phyloP scores from a whole-genome alignment of 2,113 vertebrate genomes.

The Erpornis zantholeuca region DNA sequence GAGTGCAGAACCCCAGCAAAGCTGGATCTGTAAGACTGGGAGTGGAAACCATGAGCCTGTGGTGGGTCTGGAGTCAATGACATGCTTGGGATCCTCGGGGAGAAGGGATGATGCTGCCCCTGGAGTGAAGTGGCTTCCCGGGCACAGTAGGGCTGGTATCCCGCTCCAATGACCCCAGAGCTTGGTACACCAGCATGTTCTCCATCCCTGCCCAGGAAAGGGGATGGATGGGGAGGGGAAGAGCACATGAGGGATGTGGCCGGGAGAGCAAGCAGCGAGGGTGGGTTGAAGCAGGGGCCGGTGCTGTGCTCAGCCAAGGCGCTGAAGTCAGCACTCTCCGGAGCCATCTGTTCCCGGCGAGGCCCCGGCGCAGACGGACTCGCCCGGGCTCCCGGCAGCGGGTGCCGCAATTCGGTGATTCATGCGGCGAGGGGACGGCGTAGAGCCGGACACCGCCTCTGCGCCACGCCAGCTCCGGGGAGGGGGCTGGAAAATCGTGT shows the following conservation, averaged over 20 bases:
- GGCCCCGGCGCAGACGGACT: neutral
- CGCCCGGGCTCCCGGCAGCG: neutral
- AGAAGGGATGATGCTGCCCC: neutral
- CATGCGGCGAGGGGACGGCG: neutral
- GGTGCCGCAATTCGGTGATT: neutral
- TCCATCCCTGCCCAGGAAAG: neutral
- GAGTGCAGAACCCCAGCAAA: accelerated
- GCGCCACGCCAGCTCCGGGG: neutral
- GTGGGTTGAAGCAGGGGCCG: neutral
- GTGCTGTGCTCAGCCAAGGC: neutral
- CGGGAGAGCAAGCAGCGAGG: accelerated
- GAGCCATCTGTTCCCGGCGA: slow-evolving; percentile 50
- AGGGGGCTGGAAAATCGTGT: neutral
- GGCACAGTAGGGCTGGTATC: neutral
- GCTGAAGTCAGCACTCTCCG: slow-evolving; percentile 1
- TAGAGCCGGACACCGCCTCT: neutral
- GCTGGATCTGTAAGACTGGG: neutral
- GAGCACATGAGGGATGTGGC: accelerated
- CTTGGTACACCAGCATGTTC: accelerated
- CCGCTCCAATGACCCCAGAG: accelerated
- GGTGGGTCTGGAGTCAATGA: neutral
- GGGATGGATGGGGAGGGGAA: neutral
- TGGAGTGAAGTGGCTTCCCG: neutral
- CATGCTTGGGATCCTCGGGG: accelerated
- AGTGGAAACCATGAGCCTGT: neutral